Percentiles rank a stretch among this genome's conserved stretches.
Evolutionary conservation across 92 coral and sea anemone species (phyloP).

Genomic region (Heliopora coerulea): DNA sequence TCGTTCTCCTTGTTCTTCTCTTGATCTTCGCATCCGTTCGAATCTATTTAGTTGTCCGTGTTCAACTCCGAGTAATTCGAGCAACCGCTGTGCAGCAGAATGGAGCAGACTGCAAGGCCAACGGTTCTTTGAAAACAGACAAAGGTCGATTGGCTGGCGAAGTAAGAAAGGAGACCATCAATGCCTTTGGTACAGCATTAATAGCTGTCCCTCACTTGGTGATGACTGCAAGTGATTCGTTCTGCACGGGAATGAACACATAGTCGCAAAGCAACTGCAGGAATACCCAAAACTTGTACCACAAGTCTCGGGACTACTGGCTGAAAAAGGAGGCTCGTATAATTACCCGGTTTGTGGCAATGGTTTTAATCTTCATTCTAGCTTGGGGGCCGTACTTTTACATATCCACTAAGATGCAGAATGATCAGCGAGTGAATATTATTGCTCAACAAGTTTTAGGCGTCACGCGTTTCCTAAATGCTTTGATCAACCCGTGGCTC

Average conservation of each 20-base stretch:
- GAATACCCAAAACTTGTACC: neutral
- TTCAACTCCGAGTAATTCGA: neutral
- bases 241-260: too few species aligned
- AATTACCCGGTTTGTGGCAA: slow-evolving; percentile 7
- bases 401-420: neutral
- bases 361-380: slow-evolving; percentile 10
- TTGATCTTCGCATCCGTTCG: slow-evolving; percentile 21
- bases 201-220: too few species aligned
- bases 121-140: too few species aligned
- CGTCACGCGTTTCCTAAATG: slow-evolving; percentile 3
- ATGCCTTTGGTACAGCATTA: too few species aligned
- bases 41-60: slow-evolving; percentile 12
- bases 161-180: too few species aligned
- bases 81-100: slow-evolving; percentile 21
- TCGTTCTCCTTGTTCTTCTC: neutral
- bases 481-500: slow-evolving; percentile 14
- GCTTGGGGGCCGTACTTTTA: slow-evolving; percentile 11
- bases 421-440: neutral
- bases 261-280: too few species aligned
- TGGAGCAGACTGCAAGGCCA: too few species aligned
- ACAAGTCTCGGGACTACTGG: neutral
- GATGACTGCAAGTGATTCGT: neutral
- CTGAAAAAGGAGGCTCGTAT: slow-evolving; percentile 8
- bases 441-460: neutral
- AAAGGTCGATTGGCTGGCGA: too few species aligned